Percentiles rank a stretch among this genome's conserved stretches.
Conservation (phyloP, 2,888 invertebrate species). For the Folsomia candida region DNA sequence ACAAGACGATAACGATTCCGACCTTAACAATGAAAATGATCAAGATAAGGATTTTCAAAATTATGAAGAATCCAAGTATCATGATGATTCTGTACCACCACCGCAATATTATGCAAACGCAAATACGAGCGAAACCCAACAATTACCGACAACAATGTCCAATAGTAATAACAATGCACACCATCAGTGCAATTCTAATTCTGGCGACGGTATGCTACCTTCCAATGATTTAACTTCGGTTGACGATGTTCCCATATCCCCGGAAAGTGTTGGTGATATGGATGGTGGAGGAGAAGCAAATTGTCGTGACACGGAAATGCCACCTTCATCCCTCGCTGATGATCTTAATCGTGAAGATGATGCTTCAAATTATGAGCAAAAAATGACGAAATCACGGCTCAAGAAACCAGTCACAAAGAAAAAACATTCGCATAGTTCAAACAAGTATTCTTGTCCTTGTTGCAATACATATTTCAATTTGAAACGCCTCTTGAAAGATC, state of each 20-base stretch:
- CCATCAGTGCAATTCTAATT: too few species aligned
- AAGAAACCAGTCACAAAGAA: not conserved
- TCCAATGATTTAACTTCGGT: too few species aligned
- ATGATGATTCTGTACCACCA: not conserved
- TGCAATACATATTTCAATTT: slow-evolving; percentile 28
- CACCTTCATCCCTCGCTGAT: not conserved
- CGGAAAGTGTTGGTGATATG: too few species aligned
- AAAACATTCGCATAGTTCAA: not conserved
- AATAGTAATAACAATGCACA: too few species aligned
- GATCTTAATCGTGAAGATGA: not conserved
- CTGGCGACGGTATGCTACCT: too few species aligned
- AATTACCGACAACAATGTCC: not conserved
- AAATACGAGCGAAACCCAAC: not conserved
- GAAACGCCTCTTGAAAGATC: slow-evolving; percentile 30
- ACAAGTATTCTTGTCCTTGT: slow-evolving; percentile 27
- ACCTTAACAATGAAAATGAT: slow-evolving; percentile 8
- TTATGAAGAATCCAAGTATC: not conserved
- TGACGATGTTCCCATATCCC: too few species aligned
- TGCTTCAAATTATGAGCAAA: not conserved
- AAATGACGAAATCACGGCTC: too few species aligned
- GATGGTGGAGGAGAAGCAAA: too few species aligned
- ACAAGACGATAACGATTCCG: not conserved
- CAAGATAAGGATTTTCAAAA: slow-evolving; percentile 5
- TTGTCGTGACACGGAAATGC: not conserved
- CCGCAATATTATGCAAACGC: not conserved